Conservation (phyloP, 1,140 invertebrate genomes). For the Drosophila paulistorum region DNA sequence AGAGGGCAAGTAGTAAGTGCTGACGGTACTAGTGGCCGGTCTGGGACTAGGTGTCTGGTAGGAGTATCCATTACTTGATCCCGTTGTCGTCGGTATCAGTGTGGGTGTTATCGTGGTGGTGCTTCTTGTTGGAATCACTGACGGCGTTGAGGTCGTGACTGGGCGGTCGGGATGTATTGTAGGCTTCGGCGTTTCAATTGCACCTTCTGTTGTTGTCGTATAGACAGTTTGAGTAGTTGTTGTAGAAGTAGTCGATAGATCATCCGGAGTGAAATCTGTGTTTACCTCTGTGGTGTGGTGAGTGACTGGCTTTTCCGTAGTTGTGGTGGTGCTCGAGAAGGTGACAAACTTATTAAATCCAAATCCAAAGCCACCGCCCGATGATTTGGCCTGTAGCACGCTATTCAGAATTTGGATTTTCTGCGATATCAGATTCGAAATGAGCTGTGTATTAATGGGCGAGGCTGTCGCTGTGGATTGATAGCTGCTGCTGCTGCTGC, state of each 20-base stretch:
- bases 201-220: conserved; percentile 68
- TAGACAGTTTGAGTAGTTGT: conserved; percentile 67
- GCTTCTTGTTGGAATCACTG: conserved; percentile 23
- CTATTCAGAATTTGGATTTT: conserved; percentile 55
- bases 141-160: conserved; percentile 40
- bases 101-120: conserved; percentile 34
- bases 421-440: conserved; percentile 49
- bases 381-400: conserved; percentile 51
- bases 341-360: conserved; percentile 47
- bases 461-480: conserved; percentile 30
- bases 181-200: conserved; percentile 58
- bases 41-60: conserved; percentile 34
- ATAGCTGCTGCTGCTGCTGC: conserved; percentile 9
- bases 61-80: conserved; percentile 28
- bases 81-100: conserved; percentile 14
- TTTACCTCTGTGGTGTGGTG: conserved; percentile 67
- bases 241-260: conserved; percentile 42
- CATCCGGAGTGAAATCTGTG: conserved; percentile 66
- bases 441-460: conserved; percentile 48
- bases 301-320: conserved; percentile 52
- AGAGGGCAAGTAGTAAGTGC: conserved; percentile 46
- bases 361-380: conserved; percentile 49
- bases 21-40: conserved; percentile 21
- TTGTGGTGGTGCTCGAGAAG: conserved; percentile 33
- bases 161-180: conserved; percentile 65